Evolutionary conservation across 2,888 invertebrate genomes (phyloP).

Genomic region (Nemurella pictetii): DNA sequence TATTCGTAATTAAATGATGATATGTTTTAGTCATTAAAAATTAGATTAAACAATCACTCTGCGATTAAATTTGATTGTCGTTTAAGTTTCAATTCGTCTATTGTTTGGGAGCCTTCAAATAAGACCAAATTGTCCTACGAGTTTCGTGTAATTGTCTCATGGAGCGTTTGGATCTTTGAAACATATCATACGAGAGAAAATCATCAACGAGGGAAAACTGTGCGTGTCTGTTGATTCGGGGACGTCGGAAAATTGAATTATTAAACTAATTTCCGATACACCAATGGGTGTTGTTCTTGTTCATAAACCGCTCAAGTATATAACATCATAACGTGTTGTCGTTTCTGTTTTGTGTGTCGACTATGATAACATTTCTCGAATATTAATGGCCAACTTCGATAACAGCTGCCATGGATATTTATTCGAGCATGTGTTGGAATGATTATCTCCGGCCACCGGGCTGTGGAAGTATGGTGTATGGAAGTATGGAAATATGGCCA

Average conservation of each 20-base stretch:
- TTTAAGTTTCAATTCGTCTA: neutral
- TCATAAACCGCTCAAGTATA: neutral
- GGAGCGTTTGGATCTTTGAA: neutral
- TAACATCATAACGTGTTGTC: neutral
- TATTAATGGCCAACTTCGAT: neutral
- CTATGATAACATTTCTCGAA: neutral
- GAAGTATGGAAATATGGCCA: neutral
- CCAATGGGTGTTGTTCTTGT: neutral
- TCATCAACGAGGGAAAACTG: neutral
- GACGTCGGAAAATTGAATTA: neutral
- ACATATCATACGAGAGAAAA: neutral
- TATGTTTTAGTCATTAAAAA: constrained; percentile 3
- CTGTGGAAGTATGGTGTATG: too few species aligned
- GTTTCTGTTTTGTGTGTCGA: neutral
- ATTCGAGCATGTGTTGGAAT: neutral
- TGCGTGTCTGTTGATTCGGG: neutral
- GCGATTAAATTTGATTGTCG: neutral
- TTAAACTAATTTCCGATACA: neutral
- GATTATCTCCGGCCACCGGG: neutral
- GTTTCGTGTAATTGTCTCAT: neutral
- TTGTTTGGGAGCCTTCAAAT: neutral
- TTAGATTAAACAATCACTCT: neutral
- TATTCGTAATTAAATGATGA: neutral
- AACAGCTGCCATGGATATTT: neutral
- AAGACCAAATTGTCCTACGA: neutral